Evolutionary conservation across 1,140 invertebrate genomes (phyloP).

Genomic region (Drosophila malerkotliana): DNA sequence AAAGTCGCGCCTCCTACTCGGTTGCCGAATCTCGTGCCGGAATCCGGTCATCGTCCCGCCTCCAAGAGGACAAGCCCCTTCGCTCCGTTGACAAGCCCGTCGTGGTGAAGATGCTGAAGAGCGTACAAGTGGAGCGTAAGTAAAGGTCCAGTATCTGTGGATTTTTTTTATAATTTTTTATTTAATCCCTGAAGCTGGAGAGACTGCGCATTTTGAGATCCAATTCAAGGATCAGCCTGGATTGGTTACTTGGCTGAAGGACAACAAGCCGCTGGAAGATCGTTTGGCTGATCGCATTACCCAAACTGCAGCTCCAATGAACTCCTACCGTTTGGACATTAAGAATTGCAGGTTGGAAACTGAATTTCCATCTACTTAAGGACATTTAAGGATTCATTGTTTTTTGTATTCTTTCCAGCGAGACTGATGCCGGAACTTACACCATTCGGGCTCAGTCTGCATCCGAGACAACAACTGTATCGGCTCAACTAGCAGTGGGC

Average conservation of each 20-base stretch:
- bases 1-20: conserved; percentile 64
- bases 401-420: conserved; percentile 72
- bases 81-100: conserved; percentile 85
- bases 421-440: conserved; percentile 95
- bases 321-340: conserved; percentile 90
- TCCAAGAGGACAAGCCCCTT: conserved; percentile 55
- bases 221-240: conserved; percentile 87
- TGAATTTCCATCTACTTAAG: background rate
- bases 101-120: conserved; percentile 90
- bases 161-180: no score
- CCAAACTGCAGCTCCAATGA: conserved; percentile 85
- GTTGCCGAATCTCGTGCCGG: conserved; percentile 59
- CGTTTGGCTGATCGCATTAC: conserved; percentile 90
- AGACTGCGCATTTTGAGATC: conserved; percentile 93
- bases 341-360: conserved; percentile 87
- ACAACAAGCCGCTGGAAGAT: conserved; percentile 93
- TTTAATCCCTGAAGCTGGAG: conserved; percentile 88
- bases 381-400: background rate
- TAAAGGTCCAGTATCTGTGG: conserved; percentile 44
- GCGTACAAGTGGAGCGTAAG: conserved; percentile 92
- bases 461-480: conserved; percentile 91
- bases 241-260: conserved; percentile 94
- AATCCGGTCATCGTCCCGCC: conserved; percentile 56
- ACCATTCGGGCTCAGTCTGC: conserved; percentile 94
- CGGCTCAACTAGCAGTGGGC: conserved; percentile 93